Base-by-base conservation (phyloP, 1,140 invertebrate species). In the Drosophila kanapiae region DNA sequence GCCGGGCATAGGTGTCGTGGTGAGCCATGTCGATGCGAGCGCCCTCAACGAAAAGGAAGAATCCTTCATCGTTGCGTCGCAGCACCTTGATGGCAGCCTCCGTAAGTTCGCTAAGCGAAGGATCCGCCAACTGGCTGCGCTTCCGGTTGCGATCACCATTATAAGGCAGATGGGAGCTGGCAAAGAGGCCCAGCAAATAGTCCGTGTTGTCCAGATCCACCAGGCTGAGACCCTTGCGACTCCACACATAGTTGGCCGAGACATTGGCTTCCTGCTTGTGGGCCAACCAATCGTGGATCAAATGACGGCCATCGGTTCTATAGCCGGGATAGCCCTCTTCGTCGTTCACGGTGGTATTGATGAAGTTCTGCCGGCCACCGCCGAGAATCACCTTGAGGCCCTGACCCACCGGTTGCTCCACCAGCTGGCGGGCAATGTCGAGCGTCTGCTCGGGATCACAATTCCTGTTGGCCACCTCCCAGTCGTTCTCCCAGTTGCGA, bases 31-130 rank as follows among this genome's bases (percentile, higher is more conserved):
- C 97, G 65, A 98, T 98, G 80, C 96, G 94, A 4, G 96, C 97
- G 68, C 97, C 97, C 95, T 98, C 98, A 6, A 98, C 96, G 82
- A 98, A 96, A 11, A 98, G 93, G 88, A 98, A 97, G 93, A 96
- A 98, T 31, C 98, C 98, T 48, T 96, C 95, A 10, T 95, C 93
- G 92, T 97, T 97, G 76, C 96, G 96, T 29, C 94, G 94, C 8
- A 99, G 94, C 48, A 98, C 95, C 51, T 95, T 94, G 37, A 99
- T 95, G 2, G 98, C 97, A 13, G 95, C 95, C 70, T 95, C 94
- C 1, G 97, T 97, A 94, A 99, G 96, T 86, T 98, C 97, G 0
- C 95, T 95, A 0, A 99, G 93, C 3, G 96, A 96, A 0, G 97
- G 96, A 91, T 97, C 84, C 3, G 83, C 86, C 47, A 82, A 43